Conservation (phyloP, 2,888 invertebrate species). For the Ectemnius lituratus region DNA sequence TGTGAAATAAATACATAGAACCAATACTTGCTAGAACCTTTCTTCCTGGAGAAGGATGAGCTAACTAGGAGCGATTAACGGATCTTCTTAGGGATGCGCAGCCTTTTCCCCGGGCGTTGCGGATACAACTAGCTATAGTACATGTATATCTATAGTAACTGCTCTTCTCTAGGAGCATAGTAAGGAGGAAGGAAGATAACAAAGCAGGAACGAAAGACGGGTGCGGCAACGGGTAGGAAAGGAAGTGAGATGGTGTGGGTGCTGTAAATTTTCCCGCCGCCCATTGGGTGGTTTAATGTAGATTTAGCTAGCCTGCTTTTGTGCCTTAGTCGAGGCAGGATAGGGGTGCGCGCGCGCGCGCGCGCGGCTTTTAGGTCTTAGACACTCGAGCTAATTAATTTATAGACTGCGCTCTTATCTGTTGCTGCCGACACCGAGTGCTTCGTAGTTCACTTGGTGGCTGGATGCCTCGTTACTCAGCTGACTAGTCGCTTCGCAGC, state of each 20-base stretch:
- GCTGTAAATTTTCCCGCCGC: slow-evolving; percentile 64
- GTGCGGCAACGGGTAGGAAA: slow-evolving; percentile 16
- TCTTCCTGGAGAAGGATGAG: neutral
- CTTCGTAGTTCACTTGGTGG: slow-evolving; percentile 28
- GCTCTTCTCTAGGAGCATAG: slow-evolving; percentile 8
- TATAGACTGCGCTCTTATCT: slow-evolving; percentile 72
- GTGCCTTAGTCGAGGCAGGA: neutral
- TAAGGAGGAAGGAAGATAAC: neutral
- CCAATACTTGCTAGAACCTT: neutral
- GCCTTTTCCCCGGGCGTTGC: neutral
- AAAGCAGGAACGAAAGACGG: slow-evolving; percentile 17
- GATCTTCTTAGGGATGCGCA: neutral
- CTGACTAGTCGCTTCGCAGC: neutral
- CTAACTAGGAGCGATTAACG: neutral
- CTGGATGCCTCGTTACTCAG: neutral
- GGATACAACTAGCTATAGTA: neutral
- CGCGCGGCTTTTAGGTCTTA: slow-evolving; percentile 70
- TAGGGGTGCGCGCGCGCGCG: slow-evolving; percentile 37
- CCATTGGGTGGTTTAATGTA: slow-evolving; percentile 70
- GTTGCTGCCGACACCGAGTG: slow-evolving; percentile 58
- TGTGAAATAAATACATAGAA: too few relatives aligned
- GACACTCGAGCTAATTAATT: slow-evolving; percentile 75
- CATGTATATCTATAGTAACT: neutral
- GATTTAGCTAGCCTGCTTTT: slow-evolving; percentile 68
- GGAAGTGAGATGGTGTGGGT: neutral